Percentiles rank a stretch among this genome's conserved stretches.
Evolutionary conservation across 2,888 invertebrate species (phyloP).

Genomic region (Caenorhabditis sulstoni): DNA sequence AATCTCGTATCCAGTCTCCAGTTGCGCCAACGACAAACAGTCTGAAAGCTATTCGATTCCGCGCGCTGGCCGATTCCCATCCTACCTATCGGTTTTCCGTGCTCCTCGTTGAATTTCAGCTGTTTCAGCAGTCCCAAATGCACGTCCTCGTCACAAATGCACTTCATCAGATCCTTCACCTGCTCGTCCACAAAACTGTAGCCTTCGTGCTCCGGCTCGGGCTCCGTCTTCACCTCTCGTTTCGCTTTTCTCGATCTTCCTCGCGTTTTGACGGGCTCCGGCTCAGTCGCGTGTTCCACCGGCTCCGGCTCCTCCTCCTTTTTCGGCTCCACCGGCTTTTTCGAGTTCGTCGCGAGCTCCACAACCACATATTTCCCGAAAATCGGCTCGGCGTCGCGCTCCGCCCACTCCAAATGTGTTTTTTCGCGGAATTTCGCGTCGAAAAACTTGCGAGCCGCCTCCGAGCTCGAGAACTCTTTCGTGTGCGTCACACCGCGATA

Average conservation of each 20-base stretch:
- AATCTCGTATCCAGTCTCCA: conserved; percentile 51
- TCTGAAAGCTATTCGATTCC: conserved; percentile 36
- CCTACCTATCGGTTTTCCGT: conserved; percentile 51
- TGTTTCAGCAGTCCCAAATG: conserved; percentile 55
- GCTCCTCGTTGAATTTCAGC: conserved; percentile 55
- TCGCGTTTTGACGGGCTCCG: conserved; percentile 18
- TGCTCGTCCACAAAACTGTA: conserved; percentile 9
- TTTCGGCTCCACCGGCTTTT: neutral
- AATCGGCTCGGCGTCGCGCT: conserved; percentile 38
- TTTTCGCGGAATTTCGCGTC: conserved; percentile 48
- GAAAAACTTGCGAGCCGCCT: conserved; percentile 41
- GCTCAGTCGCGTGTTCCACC: neutral
- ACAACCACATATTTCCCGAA: conserved; percentile 55
- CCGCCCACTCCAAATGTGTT: conserved; percentile 49
- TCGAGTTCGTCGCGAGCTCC: conserved; percentile 18
- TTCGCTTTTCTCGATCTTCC: conserved; percentile 4
- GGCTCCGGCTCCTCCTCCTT: conserved; percentile 13
- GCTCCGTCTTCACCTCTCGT: conserved; percentile 22
- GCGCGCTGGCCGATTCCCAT: no score
- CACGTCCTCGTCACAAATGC: conserved; percentile 57
- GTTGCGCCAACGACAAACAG: conserved; percentile 40
- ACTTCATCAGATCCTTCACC: conserved; percentile 46
- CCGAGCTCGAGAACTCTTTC: conserved; percentile 29
- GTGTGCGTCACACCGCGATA: conserved; percentile 50
- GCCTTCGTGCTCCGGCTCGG: conserved; percentile 9